Evolutionary conservation across 2,888 invertebrate genomes (phyloP), one percentile per base, ranked within the genome.

Genomic region (Himalopsyche kuldschensis): DNA sequence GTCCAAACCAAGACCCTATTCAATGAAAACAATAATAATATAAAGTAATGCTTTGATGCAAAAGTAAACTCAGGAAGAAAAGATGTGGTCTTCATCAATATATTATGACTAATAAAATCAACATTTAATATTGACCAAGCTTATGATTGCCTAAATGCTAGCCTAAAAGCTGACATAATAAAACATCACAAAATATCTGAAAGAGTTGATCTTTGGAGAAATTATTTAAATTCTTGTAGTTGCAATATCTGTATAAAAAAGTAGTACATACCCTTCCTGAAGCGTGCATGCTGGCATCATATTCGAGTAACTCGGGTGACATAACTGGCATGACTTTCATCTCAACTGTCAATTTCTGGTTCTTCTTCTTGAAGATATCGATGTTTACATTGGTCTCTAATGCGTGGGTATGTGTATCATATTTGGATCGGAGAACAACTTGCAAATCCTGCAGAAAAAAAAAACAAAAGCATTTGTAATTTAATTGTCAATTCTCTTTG

Each of bases 311-410:
- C 8, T 55, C 55, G 6, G 17, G 1, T 30, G 84, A 0, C 89
- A 88, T 0, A 86, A 83, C 27, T 35, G 84, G 30, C 84, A 88
- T 78, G 82, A 84, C 41, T 80, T 90, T 90, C 17, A 88, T 89
- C 3, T 87, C 87, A 8, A 90, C 84, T 3, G 89, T 88, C 75
- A 95, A 89, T 88, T 93, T 93, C 85, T 94, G 93, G 11, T 92
- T 90, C 6, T 93, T 91, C 85, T 92, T 91, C 6, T 91, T 91
- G 87, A 95, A 94, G 3, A 95, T 88, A 87, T 95, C 95, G 1
- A 94, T 88, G 24, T 92, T 90, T 5, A 93, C 10, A 79, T 91
- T 90, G 0, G 89, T 89, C 41, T 90, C 89, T 27, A 90, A 82
- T 2, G 89, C 82, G 82, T 89, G 88, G 0, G 90, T 88, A 0